Evolutionary conservation across 1,140 invertebrate species (phyloP).

Genomic region (Rhysida immarginata): DNA sequence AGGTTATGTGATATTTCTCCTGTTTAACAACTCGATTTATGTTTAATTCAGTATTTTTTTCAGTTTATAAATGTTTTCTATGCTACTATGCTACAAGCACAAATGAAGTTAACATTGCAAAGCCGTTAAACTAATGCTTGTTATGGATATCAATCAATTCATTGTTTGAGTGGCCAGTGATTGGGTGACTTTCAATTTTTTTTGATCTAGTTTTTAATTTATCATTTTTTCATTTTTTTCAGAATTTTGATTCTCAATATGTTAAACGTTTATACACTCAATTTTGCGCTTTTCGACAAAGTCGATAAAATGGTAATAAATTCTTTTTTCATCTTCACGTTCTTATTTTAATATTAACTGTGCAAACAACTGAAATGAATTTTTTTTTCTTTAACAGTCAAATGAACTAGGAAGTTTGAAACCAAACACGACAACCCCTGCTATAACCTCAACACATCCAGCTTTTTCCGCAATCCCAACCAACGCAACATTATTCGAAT

Average conservation of each 20-base stretch:
- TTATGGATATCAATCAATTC: too few relatives aligned
- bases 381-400: conserved; percentile 16
- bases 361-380: too few relatives aligned
- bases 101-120: too few relatives aligned
- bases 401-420: conserved; percentile 19
- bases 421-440: conserved; percentile 18
- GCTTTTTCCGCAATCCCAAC: conserved; percentile 10
- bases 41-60: too few relatives aligned
- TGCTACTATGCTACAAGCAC: too few relatives aligned
- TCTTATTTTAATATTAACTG: not conserved
- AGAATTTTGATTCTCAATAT: conserved; percentile 92
- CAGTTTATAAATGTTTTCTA: too few relatives aligned
- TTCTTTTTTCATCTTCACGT: not conserved
- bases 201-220: conserved; percentile 5
- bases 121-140: too few relatives aligned
- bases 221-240: conserved; percentile 25
- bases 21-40: too few relatives aligned
- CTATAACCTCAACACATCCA: conserved; percentile 15
- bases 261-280: conserved; percentile 85
- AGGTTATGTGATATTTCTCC: too few relatives aligned
- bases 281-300: conserved; percentile 86
- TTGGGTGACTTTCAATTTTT: too few relatives aligned
- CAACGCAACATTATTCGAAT: conserved; percentile 4
- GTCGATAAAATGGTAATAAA: conserved; percentile 60
- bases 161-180: too few relatives aligned